Percentiles rank a stretch among this genome's conserved stretches.
phyloP scores from a whole-genome alignment of 1,140 invertebrate genomes.

The Drosophila kepulauana region DNA sequence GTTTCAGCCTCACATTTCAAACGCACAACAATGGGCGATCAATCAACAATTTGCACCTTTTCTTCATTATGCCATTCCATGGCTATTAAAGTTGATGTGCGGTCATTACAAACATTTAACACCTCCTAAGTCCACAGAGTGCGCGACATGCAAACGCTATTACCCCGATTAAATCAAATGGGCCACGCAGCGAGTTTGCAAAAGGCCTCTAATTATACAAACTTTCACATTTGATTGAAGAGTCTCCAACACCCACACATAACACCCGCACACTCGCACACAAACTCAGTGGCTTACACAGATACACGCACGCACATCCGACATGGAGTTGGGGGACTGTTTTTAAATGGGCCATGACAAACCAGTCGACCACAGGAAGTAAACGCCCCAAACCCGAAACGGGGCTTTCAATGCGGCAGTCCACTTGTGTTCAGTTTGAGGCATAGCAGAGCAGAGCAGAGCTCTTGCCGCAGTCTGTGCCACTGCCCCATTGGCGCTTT shows the following conservation, averaged over 20 bases:
- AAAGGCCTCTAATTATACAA: constrained; percentile 73
- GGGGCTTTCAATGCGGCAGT: constrained; percentile 24
- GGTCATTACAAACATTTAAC: constrained; percentile 77
- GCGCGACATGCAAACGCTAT: constrained; percentile 76
- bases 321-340: constrained; percentile 40
- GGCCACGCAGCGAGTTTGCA: constrained; percentile 34
- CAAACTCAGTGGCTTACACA: background rate
- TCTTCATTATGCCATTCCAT: constrained; percentile 55
- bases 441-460: background rate
- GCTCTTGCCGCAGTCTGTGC: background rate
- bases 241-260: constrained; percentile 23
- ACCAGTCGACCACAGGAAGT: constrained; percentile 71
- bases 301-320: constrained; percentile 34
- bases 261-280: constrained; percentile 6
- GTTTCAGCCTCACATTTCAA: constrained; percentile 35
- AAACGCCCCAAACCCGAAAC: constrained; percentile 45
- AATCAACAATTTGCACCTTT: constrained; percentile 68
- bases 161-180: constrained; percentile 80
- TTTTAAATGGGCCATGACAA: constrained; percentile 76
- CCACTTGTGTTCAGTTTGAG: constrained; percentile 15
- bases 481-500: constrained; percentile 4
- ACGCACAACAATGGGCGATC: constrained; percentile 48
- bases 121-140: constrained; percentile 54
- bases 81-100: constrained; percentile 73
- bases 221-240: constrained; percentile 79